These are phyloP conservation scores for Phoxinus phoxinus DNA, from an alignment of 2,113 vertebrate genomes.

Conservation along the genomic window DNA sequence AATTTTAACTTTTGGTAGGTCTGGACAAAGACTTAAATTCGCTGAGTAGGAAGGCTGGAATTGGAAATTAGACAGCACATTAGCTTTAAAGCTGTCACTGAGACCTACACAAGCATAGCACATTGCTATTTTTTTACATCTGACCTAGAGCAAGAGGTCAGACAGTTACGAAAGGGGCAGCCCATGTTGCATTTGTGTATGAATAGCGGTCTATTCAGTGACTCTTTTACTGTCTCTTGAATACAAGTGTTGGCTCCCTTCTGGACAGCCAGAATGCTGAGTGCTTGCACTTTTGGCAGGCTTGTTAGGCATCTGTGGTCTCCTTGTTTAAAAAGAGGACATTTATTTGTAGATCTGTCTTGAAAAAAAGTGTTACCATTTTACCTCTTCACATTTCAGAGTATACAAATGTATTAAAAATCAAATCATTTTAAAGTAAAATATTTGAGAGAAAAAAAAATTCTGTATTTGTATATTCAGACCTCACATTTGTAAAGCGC, in stretches of 20 bases:
- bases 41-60: background rate
- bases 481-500: too few relatives aligned
- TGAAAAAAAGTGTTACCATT: background rate
- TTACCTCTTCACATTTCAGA: too few relatives aligned
- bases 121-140: background rate
- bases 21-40: background rate
- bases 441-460: background rate
- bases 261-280: constrained; percentile 25
- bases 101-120: background rate
- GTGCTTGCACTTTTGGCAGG: constrained; percentile 24
- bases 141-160: constrained; percentile 50
- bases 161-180: constrained; percentile 65
- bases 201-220: constrained; percentile 72
- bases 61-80: background rate
- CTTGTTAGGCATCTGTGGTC: constrained; percentile 39
- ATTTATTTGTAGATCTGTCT: background rate
- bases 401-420: background rate
- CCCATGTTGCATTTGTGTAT: constrained; percentile 74
- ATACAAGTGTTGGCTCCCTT: constrained; percentile 47
- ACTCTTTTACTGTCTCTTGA: constrained; percentile 63
- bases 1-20: background rate
- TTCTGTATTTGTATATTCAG: too few relatives aligned
- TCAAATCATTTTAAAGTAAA: background rate
- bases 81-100: background rate
- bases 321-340: background rate